These are phyloP conservation scores for Tetragonula carbonaria DNA, from an alignment of 2,888 invertebrate genomes.

Conservation along the genomic window DNA sequence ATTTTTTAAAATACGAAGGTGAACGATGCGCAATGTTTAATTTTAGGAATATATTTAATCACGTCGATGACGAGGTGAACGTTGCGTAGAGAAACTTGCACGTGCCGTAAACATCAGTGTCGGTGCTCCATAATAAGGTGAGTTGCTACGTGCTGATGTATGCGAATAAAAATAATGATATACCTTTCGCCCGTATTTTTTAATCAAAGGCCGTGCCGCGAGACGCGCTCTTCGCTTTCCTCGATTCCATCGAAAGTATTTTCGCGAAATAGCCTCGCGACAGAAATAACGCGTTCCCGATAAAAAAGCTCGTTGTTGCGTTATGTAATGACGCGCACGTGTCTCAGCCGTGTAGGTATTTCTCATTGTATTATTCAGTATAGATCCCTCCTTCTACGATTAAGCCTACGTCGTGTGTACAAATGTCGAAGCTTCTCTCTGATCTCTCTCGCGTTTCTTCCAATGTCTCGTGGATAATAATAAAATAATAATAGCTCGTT, in stretches of 20 bases:
- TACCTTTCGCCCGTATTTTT: conserved; percentile 51
- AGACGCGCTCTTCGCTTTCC: conserved; percentile 30
- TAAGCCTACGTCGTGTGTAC: neutral
- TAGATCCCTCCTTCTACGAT: neutral
- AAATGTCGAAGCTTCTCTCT: neutral
- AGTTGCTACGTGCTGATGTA: neutral
- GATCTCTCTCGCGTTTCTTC: neutral
- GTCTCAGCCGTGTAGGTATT: neutral
- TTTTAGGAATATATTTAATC: neutral
- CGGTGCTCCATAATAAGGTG: conserved; percentile 37
- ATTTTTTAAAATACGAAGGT: too few relatives aligned
- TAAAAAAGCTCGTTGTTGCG: conserved; percentile 52
- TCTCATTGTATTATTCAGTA: neutral
- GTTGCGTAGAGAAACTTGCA: conserved; percentile 2
- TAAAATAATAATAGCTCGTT: neutral
- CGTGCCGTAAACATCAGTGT: conserved; percentile 57
- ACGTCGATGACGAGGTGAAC: neutral
- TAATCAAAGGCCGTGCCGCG: conserved; percentile 39
- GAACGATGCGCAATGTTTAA: too few relatives aligned
- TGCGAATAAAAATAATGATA: conserved; percentile 53
- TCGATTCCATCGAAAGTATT: conserved; percentile 40
- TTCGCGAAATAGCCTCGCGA: conserved; percentile 53
- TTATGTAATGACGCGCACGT: conserved; percentile 50
- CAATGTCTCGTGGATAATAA: neutral
- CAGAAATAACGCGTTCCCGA: conserved; percentile 60